These are phyloP conservation scores for Sebastes taczanowskii DNA, from an alignment of 2,797 vertebrate genomes.

Conservation along the genomic window DNA sequence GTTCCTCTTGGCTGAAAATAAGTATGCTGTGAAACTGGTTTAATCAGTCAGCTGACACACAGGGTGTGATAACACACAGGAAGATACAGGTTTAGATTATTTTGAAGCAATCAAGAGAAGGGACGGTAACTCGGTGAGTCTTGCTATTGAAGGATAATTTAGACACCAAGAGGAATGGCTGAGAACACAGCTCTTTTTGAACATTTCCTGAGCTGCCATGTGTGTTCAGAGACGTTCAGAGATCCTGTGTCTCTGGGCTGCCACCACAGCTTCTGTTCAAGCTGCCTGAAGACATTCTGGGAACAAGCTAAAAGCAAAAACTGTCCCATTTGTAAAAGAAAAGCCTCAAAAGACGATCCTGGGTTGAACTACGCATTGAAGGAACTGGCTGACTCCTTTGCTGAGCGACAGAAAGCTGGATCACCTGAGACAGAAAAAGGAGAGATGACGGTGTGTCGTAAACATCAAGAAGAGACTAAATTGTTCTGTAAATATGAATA, in stretches of 20 bases:
- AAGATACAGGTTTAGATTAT: no score
- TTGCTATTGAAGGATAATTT: not conserved
- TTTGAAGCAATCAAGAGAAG: not conserved
- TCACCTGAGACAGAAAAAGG: not conserved
- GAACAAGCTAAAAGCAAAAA: conserved; percentile 34
- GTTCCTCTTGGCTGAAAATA: no score
- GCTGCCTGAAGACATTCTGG: conserved; percentile 76
- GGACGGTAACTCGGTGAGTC: not conserved
- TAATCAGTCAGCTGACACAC: no score
- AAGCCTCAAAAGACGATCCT: not conserved
- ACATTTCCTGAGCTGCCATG: not conserved
- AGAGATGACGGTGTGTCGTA: not conserved
- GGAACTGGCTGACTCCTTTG: conserved; percentile 4
- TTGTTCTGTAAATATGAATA: no score
- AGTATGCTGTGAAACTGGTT: no score
- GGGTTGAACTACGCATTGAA: fast-evolving
- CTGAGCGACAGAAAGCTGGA: not conserved
- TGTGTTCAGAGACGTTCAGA: no score
- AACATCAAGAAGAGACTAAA: no score
- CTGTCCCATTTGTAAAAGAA: conserved; percentile 38
- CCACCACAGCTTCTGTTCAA: conserved; percentile 83
- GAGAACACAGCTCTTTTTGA: fast-evolving
- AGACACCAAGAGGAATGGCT: not conserved
- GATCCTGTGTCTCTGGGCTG: conserved; percentile 40
- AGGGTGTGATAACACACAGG: no score